Evolutionary conservation across 2,113 vertebrate genomes (phyloP), one percentile per base, ranked within the genome.

Genomic region (Caloenas nicobarica): DNA sequence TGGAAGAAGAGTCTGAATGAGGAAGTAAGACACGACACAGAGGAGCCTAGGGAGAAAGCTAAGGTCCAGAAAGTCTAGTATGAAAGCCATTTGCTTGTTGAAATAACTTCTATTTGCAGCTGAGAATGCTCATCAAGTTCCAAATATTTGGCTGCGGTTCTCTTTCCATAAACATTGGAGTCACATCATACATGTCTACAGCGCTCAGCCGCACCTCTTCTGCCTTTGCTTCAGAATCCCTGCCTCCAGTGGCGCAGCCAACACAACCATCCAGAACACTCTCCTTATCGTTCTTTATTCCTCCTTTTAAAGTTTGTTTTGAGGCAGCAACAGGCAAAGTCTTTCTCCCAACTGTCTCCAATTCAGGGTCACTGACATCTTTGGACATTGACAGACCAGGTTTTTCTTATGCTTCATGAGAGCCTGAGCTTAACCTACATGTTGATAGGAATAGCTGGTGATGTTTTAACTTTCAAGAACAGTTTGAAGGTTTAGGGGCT

Each of bases 91-190:
- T 82, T 93, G 16, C 51, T 72, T 87, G 26, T 85, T 13, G 26
- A 87, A 95, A 93, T 86, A 79, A 72, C 72, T 92, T 38, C 69
- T 92, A 44, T 91, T 96, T 95, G 65, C 81, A 89, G 57, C 65
- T 92, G 57, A 93, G 34, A 89, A 48, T 61, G 73, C 65, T 96
- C 90, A 93, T 82, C 86, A 72, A 72, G 53, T 96, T 96, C 93
- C 88, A 97, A 94, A 76, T 83, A 88, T 74, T 94, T 96, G 89
- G 90, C 94, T 82, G 29, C 1, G 0, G 33, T 57, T 84, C 53
- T 95, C 57, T 97, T 96, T 95, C 92, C 88, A 53, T 90, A 96
- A 95, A 96, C 88, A 97, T 53, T 96, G 88, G 93, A 93, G 80
- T 81, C 76, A 96, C 62, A 84, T 93, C 90, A 95, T 42, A 81